Evolutionary conservation across 1,140 invertebrate genomes (phyloP), one percentile per base, ranked within the genome.

Genomic region (Vollenhovia emeryi): DNA sequence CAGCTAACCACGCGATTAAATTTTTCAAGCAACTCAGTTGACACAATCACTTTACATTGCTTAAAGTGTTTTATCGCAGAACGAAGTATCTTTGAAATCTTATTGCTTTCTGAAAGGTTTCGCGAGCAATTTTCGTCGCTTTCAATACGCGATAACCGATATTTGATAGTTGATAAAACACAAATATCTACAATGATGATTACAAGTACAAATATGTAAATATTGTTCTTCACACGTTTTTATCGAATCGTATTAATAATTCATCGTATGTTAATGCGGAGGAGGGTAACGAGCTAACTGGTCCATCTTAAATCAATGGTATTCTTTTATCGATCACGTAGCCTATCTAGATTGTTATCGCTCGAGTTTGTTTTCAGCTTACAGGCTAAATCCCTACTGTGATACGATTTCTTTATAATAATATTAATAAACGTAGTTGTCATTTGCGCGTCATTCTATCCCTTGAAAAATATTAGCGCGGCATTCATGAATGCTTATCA

Each of bases 201-300:
- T 75, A 30, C n/a, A 55, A 74, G 21, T 45, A 21, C 7, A 62
- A 6, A 21, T 21, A 48, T 43, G 9, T 60, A 76, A 76, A 48
- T 62, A 76, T 62, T 73, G 30, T 36, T 55, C 7, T 62, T 45
- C 27, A 15, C n/a, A n/a, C n/a, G n/a, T 33, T 76, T 59, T 76
- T 76, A 76, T 62, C 11, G 13, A 15, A 76, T 76, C 18, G n/a
- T 18, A 45, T 33, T 8, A n/a, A n/a, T n/a, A n/a, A 59, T 75
- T 75, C 9, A 74, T 57, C 21, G 13, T n/a, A 74, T 57, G 4
- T 40, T 75, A 75, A 40, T 59, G 21, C 43, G 13, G 3, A n/a
- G 36, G 15, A 11, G 36, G 15, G 11, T 9, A 13, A 30, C n/a
- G 8, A 8, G 27, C 13, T 45, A n/a, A n/a, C n/a, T n/a, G n/a